Conservation (phyloP, 1,140 invertebrate species). For the Brachionus koreanus region DNA sequence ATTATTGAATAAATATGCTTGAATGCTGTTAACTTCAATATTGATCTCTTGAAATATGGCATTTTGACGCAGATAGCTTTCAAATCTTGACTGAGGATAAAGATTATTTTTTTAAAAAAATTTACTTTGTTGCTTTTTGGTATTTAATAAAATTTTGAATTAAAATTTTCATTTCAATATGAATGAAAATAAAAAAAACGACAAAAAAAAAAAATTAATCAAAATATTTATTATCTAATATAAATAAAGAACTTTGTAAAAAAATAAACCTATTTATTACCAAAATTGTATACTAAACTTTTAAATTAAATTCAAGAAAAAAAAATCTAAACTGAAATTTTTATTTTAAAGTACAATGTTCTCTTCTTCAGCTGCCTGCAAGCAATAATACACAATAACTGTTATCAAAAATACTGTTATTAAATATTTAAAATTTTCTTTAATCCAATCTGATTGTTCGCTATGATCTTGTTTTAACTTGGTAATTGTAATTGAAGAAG, state of each 20-base stretch:
- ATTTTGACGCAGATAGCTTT: no score
- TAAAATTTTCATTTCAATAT: no score
- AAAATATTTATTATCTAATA: background rate
- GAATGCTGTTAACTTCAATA: no score
- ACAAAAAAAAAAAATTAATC: background rate
- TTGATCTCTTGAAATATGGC: no score
- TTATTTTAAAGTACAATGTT: background rate
- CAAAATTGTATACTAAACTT: background rate
- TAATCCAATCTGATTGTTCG: background rate
- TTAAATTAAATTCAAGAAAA: background rate
- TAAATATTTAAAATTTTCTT: background rate
- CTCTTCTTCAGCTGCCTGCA: background rate
- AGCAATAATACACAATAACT: conserved; percentile 18
- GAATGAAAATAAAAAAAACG: no score
- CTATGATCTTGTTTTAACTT: background rate
- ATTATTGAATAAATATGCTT: no score
- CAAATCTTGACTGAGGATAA: no score
- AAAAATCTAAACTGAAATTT: background rate
- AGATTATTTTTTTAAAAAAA: no score
- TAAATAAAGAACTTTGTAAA: background rate
- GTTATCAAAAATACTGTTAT: background rate
- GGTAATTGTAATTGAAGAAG: background rate
- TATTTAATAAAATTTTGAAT: no score
- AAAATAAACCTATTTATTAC: background rate
- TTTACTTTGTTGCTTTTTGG: no score